Conservation (phyloP, 2,888 invertebrate genomes). For the Heteropelma amictum region DNA sequence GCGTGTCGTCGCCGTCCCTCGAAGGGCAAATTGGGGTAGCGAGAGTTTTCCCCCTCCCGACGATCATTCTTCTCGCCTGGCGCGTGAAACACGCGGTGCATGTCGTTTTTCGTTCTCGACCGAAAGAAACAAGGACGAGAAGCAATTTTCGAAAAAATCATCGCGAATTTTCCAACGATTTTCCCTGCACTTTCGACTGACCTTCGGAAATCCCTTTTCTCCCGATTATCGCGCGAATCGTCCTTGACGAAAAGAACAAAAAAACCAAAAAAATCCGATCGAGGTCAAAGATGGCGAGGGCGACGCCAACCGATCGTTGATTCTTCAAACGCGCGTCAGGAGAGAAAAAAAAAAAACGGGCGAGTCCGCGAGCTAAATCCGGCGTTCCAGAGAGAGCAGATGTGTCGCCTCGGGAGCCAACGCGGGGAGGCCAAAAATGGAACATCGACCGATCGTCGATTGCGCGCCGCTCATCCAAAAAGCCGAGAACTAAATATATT, state of each 20-base stretch:
- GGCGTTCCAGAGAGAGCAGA: conserved; percentile 31
- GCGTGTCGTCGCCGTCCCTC: conserved; percentile 45
- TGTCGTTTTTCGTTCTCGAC: background rate
- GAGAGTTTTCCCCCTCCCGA: conserved; percentile 9
- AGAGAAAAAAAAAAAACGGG: background rate
- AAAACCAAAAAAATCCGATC: too few relatives aligned
- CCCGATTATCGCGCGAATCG: too few relatives aligned
- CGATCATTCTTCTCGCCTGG: too few relatives aligned
- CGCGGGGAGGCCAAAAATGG: conserved; percentile 44
- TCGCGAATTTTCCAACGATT: too few relatives aligned
- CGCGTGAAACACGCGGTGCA: background rate
- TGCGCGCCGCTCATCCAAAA: conserved; percentile 40
- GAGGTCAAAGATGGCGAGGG: too few relatives aligned
- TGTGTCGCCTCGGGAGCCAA: conserved; percentile 14
- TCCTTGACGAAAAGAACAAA: too few relatives aligned
- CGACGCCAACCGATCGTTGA: too few relatives aligned
- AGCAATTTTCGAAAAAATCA: too few relatives aligned
- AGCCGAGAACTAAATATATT: too few relatives aligned
- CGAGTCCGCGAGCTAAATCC: background rate
- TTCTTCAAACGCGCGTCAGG: background rate
- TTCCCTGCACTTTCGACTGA: too few relatives aligned
- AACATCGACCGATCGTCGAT: conserved; percentile 52
- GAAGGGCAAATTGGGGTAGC: conserved; percentile 49
- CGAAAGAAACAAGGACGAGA: too few relatives aligned
- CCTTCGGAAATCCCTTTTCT: too few relatives aligned